Evolutionary conservation across 2,888 invertebrate genomes (phyloP).

Genomic region (Orgyia antiqua): DNA sequence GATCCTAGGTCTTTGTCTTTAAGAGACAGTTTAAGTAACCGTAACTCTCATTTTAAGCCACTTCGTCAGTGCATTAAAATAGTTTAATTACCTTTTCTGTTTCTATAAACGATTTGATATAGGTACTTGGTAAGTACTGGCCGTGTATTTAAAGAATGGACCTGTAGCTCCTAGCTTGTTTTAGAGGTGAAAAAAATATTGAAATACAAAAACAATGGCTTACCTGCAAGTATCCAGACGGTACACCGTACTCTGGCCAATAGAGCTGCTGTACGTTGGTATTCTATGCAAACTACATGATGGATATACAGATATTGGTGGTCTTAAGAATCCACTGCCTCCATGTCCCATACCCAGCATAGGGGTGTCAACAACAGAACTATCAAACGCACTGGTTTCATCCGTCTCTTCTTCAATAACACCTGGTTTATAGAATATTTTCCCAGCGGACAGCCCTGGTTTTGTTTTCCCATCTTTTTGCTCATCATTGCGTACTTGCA

Average conservation of each 20-base stretch:
- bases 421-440: constrained; percentile 71
- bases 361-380: constrained; percentile 62
- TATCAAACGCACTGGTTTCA: constrained; percentile 69
- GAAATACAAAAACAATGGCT: no score
- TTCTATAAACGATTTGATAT: no score
- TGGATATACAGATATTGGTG: constrained; percentile 49
- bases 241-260: constrained; percentile 74
- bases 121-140: no score
- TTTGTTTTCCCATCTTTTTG: constrained; percentile 38
- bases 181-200: no score
- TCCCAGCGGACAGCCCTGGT: constrained; percentile 51
- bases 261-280: constrained; percentile 79
- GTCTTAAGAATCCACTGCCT: constrained; percentile 46
- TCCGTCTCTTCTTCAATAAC: constrained; percentile 66
- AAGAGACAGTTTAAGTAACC: no score
- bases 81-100: no score
- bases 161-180: no score
- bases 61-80: no score
- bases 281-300: constrained; percentile 75
- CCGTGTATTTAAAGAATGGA: no score
- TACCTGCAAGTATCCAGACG: constrained; percentile 79
- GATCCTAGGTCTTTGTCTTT: no score
- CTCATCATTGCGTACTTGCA: constrained; percentile 52
- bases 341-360: constrained; percentile 49
- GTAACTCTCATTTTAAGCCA: no score